A percentile compares a stretch with the other conserved stretches of the same genome.
phyloP scores from a whole-genome alignment of 1,140 invertebrate genomes.

The Cardiocondyla obscurior region DNA sequence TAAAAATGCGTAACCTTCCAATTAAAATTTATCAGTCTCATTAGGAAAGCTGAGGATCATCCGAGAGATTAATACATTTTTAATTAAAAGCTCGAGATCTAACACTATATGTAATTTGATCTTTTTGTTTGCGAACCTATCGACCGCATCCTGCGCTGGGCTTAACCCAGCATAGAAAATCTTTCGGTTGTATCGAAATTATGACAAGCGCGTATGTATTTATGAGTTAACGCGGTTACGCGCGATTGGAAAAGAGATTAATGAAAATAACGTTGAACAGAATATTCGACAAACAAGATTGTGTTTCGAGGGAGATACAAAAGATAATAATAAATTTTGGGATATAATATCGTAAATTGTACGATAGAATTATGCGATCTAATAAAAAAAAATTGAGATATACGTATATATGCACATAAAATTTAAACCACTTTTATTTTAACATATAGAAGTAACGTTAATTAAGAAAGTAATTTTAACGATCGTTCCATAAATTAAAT shows the following conservation, averaged over 20 bases:
- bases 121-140: background rate
- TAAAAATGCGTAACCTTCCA: background rate
- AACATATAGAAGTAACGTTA: background rate
- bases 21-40: background rate
- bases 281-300: conserved; percentile 1
- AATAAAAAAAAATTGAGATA: background rate
- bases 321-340: conserved; percentile 15
- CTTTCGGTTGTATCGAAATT: conserved; percentile 4
- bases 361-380: background rate
- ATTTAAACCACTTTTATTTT: background rate
- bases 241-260: conserved; percentile 33
- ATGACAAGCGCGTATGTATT: background rate
- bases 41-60: background rate
- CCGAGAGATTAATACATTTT: background rate
- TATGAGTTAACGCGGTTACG: background rate
- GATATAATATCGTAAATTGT: background rate
- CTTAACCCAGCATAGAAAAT: background rate
- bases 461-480: background rate
- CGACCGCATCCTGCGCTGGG: background rate
- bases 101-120: background rate
- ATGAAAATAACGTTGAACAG: conserved; percentile 26
- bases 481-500: background rate
- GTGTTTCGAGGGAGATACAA: background rate
- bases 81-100: background rate
- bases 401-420: background rate